phyloP scores from a whole-genome alignment of 2,888 invertebrate species.

The Acrobasis suavella region DNA sequence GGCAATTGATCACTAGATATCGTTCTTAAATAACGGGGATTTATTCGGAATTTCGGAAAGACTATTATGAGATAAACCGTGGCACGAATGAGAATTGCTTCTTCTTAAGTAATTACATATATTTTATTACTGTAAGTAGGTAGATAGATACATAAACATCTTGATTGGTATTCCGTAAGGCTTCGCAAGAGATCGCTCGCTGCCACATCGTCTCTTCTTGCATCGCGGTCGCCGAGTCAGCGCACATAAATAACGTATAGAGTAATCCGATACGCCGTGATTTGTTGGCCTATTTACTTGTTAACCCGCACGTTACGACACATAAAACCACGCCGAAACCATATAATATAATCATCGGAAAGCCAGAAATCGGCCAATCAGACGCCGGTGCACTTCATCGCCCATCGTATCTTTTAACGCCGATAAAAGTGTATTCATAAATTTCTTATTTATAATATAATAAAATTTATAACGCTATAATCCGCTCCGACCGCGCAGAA shows the following conservation, averaged over 20 bases:
- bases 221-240: slow-evolving; percentile 53
- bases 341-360: slow-evolving; percentile 24
- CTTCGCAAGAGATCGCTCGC: not conserved
- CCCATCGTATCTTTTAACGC: slow-evolving; percentile 35
- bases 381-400: slow-evolving; percentile 28
- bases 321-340: slow-evolving; percentile 22
- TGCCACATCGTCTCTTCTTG: slow-evolving; percentile 40
- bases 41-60: too few species aligned
- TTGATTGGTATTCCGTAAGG: not conserved
- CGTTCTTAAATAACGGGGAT: too few species aligned
- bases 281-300: slow-evolving; percentile 75
- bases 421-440: slow-evolving; percentile 60
- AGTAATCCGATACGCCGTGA: slow-evolving; percentile 75
- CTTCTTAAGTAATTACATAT: too few species aligned
- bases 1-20: too few species aligned
- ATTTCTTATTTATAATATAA: slow-evolving; percentile 75
- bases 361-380: slow-evolving; percentile 17
- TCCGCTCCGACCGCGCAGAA: slow-evolving; percentile 48
- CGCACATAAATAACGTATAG: slow-evolving; percentile 75
- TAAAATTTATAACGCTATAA: slow-evolving; percentile 74
- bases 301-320: slow-evolving; percentile 44
- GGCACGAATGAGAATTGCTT: too few species aligned
- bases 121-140: too few species aligned
- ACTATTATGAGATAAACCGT: too few species aligned
- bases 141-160: too few species aligned